Conservation (phyloP, 2,113 vertebrate genomes). For the Gorilla gorilla region DNA sequence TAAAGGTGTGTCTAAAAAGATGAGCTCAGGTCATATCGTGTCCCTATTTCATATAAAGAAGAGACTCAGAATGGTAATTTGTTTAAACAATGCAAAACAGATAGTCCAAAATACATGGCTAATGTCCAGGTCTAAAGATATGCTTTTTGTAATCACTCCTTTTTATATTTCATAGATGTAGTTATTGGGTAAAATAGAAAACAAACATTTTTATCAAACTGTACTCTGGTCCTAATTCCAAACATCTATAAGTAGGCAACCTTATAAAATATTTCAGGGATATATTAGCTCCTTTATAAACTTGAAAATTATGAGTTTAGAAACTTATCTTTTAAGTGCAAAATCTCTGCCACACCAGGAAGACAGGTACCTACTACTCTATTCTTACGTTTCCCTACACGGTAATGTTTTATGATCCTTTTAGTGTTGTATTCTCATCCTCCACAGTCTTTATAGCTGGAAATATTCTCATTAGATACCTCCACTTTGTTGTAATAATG, state of each 20-base stretch:
- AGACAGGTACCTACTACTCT: not conserved
- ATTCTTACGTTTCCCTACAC: not conserved
- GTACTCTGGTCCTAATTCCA: not conserved
- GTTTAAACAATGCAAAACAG: not conserved
- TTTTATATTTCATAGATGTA: not conserved
- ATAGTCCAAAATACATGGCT: not conserved
- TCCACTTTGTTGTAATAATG: not conserved
- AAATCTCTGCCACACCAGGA: not conserved
- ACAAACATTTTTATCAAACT: slow-evolving; percentile 1
- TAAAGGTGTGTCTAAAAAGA: not conserved
- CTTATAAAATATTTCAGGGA: not conserved
- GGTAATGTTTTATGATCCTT: not conserved
- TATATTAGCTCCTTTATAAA: not conserved
- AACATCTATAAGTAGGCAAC: not conserved
- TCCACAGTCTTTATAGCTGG: not conserved
- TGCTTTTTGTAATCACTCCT: not conserved
- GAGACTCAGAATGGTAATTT: not conserved
- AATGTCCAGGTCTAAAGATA: not conserved
- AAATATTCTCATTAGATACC: not conserved
- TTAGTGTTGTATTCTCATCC: not conserved
- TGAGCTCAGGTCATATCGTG: not conserved
- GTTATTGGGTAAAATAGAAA: not conserved
- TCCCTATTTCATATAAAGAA: not conserved
- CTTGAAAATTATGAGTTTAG: not conserved
- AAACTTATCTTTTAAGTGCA: not conserved